These are phyloP conservation scores for Miichthys miiuy DNA, from an alignment of 2,797 vertebrate species.

Conservation along the genomic window DNA sequence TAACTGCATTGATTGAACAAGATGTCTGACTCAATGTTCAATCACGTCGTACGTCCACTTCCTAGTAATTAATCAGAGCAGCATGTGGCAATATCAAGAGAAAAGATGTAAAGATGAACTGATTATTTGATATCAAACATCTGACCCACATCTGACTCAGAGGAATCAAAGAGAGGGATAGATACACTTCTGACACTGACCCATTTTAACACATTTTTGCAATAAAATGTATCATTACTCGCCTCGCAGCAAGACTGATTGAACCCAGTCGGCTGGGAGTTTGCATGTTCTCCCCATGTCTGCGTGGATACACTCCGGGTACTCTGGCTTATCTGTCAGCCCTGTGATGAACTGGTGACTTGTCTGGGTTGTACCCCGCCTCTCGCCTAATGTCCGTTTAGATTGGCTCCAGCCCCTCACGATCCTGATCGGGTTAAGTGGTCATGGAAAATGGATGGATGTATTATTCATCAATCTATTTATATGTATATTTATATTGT, in stretches of 20 bases:
- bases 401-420: too few relatives aligned
- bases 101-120: background rate
- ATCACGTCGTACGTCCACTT: background rate
- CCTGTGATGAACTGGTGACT: too few relatives aligned
- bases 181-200: background rate
- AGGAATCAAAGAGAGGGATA: background rate
- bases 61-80: background rate
- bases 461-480: background rate
- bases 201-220: background rate
- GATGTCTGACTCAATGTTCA: background rate
- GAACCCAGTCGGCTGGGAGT: too few relatives aligned
- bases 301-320: too few relatives aligned
- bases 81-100: background rate
- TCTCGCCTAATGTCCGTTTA: too few relatives aligned
- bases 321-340: too few relatives aligned
- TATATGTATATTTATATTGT: slow-evolving; percentile 6
- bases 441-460: too few relatives aligned
- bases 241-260: too few relatives aligned
- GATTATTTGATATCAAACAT: background rate
- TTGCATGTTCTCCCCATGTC: too few relatives aligned
- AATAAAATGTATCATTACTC: background rate
- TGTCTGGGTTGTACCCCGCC: too few relatives aligned
- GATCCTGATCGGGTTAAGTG: too few relatives aligned
- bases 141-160: background rate
- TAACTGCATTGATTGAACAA: background rate